phyloP scores from a whole-genome alignment of 2,113 vertebrate species.

The Xiphophorus couchianus region DNA sequence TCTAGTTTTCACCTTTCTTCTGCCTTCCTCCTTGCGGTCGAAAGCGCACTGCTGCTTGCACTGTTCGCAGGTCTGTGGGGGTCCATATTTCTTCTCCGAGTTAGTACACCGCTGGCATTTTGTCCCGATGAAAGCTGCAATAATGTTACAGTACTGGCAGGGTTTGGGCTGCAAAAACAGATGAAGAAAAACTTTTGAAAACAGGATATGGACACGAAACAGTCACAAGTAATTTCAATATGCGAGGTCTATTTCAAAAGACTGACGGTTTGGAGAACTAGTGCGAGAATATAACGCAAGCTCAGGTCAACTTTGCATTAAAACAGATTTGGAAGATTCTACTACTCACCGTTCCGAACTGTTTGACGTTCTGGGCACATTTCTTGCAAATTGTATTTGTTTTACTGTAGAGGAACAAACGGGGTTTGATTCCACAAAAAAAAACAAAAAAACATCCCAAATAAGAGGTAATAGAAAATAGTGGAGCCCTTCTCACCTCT shows the following conservation, averaged over 20 bases:
- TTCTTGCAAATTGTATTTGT: conserved; percentile 99
- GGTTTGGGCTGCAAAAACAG: conserved; percentile 89
- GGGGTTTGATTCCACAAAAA: background rate
- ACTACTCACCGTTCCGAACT: conserved; percentile 93
- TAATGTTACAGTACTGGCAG: conserved; percentile 99
- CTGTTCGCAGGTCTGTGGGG: conserved; percentile 95
- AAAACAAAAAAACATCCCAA: background rate
- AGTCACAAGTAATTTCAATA: no score
- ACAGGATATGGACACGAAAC: no score
- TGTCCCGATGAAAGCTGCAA: conserved; percentile 97
- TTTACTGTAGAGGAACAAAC: conserved; percentile 84
- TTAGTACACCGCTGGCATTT: conserved; percentile 98
- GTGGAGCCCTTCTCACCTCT: conserved; percentile 83
- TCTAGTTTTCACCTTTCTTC: conserved; percentile 86
- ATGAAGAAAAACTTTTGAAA: background rate
- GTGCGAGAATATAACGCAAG: no score
- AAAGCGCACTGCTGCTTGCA: conserved; percentile 99
- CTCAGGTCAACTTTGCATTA: no score
- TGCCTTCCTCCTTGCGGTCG: conserved; percentile 97
- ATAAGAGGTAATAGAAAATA: background rate
- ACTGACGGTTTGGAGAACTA: no score
- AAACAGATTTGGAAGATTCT: background rate
- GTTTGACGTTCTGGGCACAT: conserved; percentile 98
- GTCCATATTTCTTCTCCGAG: conserved; percentile 97
- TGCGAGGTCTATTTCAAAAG: no score